Evolutionary conservation across 1,140 invertebrate species (phyloP), one percentile per base, ranked within the genome.

Genomic region (Temnothorax longispinosus): DNA sequence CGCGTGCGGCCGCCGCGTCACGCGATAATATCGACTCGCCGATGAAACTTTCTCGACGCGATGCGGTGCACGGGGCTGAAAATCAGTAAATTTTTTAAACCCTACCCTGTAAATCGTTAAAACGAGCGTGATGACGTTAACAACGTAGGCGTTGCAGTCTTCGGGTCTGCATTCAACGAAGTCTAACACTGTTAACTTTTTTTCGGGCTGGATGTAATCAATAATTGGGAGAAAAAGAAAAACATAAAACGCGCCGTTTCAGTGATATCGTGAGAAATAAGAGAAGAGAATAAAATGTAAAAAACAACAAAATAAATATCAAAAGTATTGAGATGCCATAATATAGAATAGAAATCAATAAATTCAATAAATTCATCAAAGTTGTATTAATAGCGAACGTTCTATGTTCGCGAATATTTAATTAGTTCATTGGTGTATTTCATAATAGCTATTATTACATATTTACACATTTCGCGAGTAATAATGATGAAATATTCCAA

Each of bases 1-100:
- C 64, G 78, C 78, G 64, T 71, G 64, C 64, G 15, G 32, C n/a
- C 47, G 50, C n/a, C 27, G 50, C 38, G 38, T 81, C 78, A 81
- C 64, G 78, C 78, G 50, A 71, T 81, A 41, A 81, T 81, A 81
- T 81, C 47, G 78, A 81, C 64, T 60, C 56, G 32, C 13, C 21
- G 6, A 18, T 21, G 21, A 18, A 52, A 52, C 47, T 35, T 35
- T 41, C 62, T 41, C 62, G 13, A 27, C 13, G 13, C 32, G 44
- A 67, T 1, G 32, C 21, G 54, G 41, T 41, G 35, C 67, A 18
- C 3, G 67, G 35, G 4, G 3, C 5, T 69, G 38, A 71, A 54
- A 56, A 58, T 60, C 15, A 64, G 35, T 52, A 44, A 81, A 81
- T 81, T 81, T 71, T 81, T 81, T 44, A 81, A 81, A 21, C 15